Evolutionary conservation across 1,140 invertebrate species (phyloP), one percentile per base, ranked within the genome.

Genomic region (Diploscapter pachys): DNA sequence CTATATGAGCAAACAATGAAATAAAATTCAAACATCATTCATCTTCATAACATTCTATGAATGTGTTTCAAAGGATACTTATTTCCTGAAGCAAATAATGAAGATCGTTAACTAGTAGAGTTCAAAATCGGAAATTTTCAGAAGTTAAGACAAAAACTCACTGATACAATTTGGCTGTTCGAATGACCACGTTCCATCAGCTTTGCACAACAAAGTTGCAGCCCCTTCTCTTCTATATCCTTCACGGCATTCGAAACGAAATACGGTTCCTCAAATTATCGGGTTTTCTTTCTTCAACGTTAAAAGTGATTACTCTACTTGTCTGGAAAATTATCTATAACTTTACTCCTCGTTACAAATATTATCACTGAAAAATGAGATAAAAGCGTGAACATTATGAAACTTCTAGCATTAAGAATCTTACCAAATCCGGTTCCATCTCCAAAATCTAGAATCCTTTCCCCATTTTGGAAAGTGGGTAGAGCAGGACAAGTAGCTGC

Each of bases 171-270:
- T 90, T 11, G 95, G 95, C 11, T 95, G 92, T 74, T 91, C 90
- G 65, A 92, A 92, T 59, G 93, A 95, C 96, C 96, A 98, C 5
- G 93, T 94, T 50, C 95, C 95, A 85, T 96, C 94, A 81, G 93
- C 93, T 91, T 93, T 94, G 86, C 96, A 98, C 13, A 95, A 89
- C 57, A 98, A 90, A 3, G 94, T 93, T 52, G 93, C 93, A 84
- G 92, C 90, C 53, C 95, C 95, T 75, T 89, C 91, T 78, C 94
- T 89, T 55, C 92, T 90, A 83, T 95, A 98, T 0, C 96, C 96
- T 5, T 93, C 90, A 81, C 95, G 92, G 85, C 96, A 98, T 86
- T 95, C 92, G 86, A 94, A 97, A 71, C 93, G 88, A 4, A 96
- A 92, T 81, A 98, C 95, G 0, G 94, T 96, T 11, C 71, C 66